phyloP scores from a whole-genome alignment of 2,113 vertebrate species.

The Lutjanus erythropterus region DNA sequence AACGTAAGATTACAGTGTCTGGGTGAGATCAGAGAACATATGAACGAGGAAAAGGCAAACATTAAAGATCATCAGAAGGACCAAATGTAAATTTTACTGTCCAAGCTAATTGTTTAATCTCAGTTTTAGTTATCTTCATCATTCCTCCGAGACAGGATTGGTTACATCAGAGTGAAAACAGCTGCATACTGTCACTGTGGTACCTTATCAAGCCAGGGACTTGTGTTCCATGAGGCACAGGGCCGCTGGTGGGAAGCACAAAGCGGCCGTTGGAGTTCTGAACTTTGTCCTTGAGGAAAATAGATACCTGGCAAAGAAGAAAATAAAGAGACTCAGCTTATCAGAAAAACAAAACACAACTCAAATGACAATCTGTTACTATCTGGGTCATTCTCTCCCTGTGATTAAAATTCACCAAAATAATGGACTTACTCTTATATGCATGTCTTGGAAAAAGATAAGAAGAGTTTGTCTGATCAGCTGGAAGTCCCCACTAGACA shows the following conservation, averaged over 20 bases:
- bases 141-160: neutral
- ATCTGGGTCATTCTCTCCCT: neutral
- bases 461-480: slow-evolving; percentile 96
- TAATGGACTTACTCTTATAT: slow-evolving; percentile 91
- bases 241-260: slow-evolving; percentile 92
- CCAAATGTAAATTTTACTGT: neutral
- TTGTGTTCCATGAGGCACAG: slow-evolving; percentile 93
- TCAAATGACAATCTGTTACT: neutral
- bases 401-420: neutral
- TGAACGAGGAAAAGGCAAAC: slow-evolving; percentile 17
- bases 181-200: neutral
- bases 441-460: slow-evolving; percentile 98
- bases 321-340: neutral
- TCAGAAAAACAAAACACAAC: neutral
- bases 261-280: slow-evolving; percentile 98
- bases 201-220: slow-evolving; percentile 95
- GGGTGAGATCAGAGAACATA: slow-evolving; percentile 2
- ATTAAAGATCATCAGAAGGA: neutral
- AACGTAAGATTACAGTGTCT: slow-evolving; percentile 35
- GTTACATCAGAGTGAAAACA: slow-evolving; percentile 3
- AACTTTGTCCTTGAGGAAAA: slow-evolving; percentile 98
- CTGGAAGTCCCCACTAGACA: slow-evolving; percentile 92
- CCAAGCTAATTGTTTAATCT: slow-evolving; percentile 2
- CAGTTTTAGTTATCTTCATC: neutral
- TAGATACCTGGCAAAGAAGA: slow-evolving; percentile 89